Percentiles rank a stretch among this genome's conserved stretches.
Conservation (phyloP, 2,888 invertebrate species). For the Pyrocoelia pectoralis region DNA sequence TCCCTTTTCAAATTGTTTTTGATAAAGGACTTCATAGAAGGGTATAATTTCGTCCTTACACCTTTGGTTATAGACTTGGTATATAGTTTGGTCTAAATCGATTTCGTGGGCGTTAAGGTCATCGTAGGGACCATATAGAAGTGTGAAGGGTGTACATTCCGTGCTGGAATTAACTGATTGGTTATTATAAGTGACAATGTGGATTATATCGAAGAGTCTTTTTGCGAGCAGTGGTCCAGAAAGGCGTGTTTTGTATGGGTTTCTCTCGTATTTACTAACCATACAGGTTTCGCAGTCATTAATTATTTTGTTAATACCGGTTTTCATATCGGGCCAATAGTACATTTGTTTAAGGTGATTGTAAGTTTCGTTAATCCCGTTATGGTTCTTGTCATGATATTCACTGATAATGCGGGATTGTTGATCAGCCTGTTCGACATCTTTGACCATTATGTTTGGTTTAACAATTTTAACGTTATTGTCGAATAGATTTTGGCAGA, state of each 20-base stretch:
- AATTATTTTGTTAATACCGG: conserved; percentile 32
- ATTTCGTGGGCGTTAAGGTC: conserved; percentile 39
- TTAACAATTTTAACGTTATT: conserved; percentile 30
- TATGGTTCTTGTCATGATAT: conserved; percentile 35
- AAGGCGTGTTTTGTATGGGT: conserved; percentile 22
- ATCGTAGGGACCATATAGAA: conserved; percentile 39
- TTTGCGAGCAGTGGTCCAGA: conserved; percentile 23
- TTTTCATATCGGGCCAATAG: conserved; percentile 33
- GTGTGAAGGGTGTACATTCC: conserved; percentile 32
- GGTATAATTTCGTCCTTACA: conserved; percentile 37
- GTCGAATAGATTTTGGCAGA: conserved; percentile 19
- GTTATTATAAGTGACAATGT: conserved; percentile 32
- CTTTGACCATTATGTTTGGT: conserved; percentile 28
- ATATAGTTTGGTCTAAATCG: conserved; percentile 34
- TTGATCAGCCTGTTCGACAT: conserved; percentile 27
- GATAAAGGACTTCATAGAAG: conserved; percentile 33
- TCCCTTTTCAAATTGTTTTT: conserved; percentile 22
- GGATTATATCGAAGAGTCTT: conserved; percentile 29
- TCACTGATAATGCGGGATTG: conserved; percentile 26
- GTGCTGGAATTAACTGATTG: conserved; percentile 30
- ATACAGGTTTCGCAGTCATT: conserved; percentile 17
- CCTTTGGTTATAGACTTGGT: conserved; percentile 38
- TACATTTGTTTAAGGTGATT: conserved; percentile 25
- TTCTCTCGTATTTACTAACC: conserved; percentile 30
- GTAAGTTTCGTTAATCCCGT: conserved; percentile 35